phyloP scores from a whole-genome alignment of 1,140 invertebrate species.

The Eueides isabella region DNA sequence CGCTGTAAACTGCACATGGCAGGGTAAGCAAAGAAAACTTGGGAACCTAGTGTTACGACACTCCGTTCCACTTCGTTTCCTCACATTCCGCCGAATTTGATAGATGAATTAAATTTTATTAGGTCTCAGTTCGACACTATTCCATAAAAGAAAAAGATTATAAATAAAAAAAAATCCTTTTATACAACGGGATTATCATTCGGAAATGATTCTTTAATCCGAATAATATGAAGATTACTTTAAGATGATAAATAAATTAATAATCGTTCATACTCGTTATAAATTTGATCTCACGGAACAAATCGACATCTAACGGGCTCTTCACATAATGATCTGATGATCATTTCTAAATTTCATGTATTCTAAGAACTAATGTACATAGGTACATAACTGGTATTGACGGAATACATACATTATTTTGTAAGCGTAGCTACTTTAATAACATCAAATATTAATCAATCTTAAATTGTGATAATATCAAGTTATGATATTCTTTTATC shows the following conservation, averaged over 20 bases:
- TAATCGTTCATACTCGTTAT: background rate
- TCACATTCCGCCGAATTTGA: accelerated
- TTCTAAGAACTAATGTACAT: background rate
- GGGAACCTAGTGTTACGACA: too few species aligned
- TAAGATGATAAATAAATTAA: slow-evolving; percentile 7
- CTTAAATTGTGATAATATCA: too few species aligned
- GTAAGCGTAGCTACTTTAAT: too few species aligned
- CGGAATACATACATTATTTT: background rate
- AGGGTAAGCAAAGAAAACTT: too few species aligned
- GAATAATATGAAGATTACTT: background rate
- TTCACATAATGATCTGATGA: background rate
- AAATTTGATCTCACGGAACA: slow-evolving; percentile 13
- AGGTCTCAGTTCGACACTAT: background rate
- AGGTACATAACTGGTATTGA: background rate
- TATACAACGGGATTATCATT: background rate
- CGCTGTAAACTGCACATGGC: too few species aligned
- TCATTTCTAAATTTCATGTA: slow-evolving; percentile 6
- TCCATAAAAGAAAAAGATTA: background rate
- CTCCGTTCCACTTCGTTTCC: too few species aligned
- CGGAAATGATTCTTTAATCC: background rate
- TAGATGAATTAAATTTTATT: background rate
- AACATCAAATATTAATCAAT: too few species aligned
- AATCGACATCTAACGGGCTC: background rate
- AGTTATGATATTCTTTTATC: too few species aligned
- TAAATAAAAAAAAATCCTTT: background rate